phyloP scores from a whole-genome alignment of 2,113 vertebrate species.

The Ptilonorhynchus violaceus region DNA sequence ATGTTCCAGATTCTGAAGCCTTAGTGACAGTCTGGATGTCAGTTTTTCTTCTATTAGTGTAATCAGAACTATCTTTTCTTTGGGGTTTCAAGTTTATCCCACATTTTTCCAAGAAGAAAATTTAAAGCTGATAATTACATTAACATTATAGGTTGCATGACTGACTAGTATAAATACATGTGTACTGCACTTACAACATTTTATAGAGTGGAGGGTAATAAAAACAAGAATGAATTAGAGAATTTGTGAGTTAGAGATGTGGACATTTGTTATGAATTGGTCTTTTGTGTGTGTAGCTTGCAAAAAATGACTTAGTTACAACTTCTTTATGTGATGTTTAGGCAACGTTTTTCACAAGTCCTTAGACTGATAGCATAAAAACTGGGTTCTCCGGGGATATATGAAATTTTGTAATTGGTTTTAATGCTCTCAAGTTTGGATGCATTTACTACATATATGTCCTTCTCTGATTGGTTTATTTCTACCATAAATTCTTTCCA shows the following conservation, averaged over 20 bases:
- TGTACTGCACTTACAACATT: not conserved
- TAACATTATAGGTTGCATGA: not conserved
- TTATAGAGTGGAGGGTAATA: not conserved
- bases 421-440: not conserved
- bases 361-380: not conserved
- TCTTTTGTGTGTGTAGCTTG: not conserved
- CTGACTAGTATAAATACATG: not conserved
- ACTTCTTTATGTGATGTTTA: not conserved
- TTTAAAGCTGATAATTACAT: not conserved
- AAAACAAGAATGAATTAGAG: not conserved
- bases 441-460: not conserved
- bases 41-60: not conserved
- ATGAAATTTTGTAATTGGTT: not conserved
- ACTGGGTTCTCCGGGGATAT: not conserved
- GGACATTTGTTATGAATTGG: not conserved
- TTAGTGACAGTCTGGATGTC: not conserved
- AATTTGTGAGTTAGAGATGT: not conserved
- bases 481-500: not conserved
- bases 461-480: not conserved
- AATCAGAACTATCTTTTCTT: not conserved
- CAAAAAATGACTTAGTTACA: not conserved
- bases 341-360: not conserved
- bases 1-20: not conserved
- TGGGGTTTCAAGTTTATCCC: not conserved
- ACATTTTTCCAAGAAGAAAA: not conserved